Evolutionary conservation across 2,888 invertebrate species (phyloP), one percentile per base, ranked within the genome.

Genomic region (Venustoraphidia nigricollis): DNA sequence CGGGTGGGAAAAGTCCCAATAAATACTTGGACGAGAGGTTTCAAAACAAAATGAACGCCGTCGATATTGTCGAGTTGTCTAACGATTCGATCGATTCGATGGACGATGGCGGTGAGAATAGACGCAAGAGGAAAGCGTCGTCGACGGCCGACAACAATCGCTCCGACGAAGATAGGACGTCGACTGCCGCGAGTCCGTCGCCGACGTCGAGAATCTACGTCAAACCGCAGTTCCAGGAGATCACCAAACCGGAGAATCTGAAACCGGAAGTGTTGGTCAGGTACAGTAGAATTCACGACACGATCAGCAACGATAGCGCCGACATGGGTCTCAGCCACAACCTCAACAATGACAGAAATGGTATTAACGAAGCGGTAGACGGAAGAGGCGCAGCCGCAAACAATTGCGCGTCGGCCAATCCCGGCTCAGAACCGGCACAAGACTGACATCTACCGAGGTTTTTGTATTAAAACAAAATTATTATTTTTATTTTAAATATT

Each of bases 181-280:
- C 47, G 14, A 43, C 46, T 41, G 44, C 48, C 41, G 45, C 45
- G 14, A 53, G 53, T 48, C 51, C 47, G 36, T 43, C 47, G 8
- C 58, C 59, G 40, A 56, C 62, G 51, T 58, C 62, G 14, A 52
- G 67, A 45, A 67, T 68, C 49, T 68, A 66, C 56, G 56, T 68
- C 50, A 68, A 68, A 54, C 52, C 49, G 40, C 52, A 52, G 47
- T 51, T 51, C 34, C 66, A 65, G 53, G 68, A 68, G 52, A 59
- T 68, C 52, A 65, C 61, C 17, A 67, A 67, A 49, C 67, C 67
- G 44, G 67, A 68, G 52, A 68, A 68, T 58, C 57, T 68, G 42
- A 67, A 67, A 55, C 64, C 64, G 14, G 66, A 67, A 55, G 66
- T 65, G 64, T 55, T 68, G 60, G 64, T 68, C 56, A 62, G 67